phyloP scores from a whole-genome alignment of 35 echinoderm and acorn worm species.

The Strongylocentrotus purpuratus region DNA sequence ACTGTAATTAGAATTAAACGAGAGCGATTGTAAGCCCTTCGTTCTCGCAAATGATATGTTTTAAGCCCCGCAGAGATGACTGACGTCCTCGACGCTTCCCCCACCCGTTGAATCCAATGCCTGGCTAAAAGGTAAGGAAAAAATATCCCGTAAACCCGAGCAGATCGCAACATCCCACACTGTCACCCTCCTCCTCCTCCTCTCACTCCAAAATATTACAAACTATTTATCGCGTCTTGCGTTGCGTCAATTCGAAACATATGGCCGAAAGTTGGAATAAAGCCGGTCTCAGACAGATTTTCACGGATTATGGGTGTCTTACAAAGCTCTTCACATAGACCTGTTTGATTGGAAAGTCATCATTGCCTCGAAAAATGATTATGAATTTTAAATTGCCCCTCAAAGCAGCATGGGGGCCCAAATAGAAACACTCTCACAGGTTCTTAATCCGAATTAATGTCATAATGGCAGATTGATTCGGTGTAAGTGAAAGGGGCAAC shows the following conservation, averaged over 20 bases:
- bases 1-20: conserved; percentile 57
- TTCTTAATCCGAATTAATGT: conserved; percentile 35
- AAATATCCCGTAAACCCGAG: not conserved
- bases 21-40: conserved; percentile 36
- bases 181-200: not conserved
- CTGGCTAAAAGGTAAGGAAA: not conserved
- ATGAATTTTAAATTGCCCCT: conserved; percentile 35
- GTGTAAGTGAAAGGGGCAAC: not conserved
- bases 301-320: conserved; percentile 45
- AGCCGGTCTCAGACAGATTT: conserved; percentile 25
- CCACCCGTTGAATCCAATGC: not conserved
- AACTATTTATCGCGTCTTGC: not conserved
- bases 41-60: conserved; percentile 43
- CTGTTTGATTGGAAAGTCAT: not conserved
- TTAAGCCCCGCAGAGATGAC: conserved; percentile 43
- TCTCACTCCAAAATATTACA: not conserved
- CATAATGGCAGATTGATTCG: conserved; percentile 25
- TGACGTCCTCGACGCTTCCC: conserved; percentile 38
- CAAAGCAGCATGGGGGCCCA: not conserved
- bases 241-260: not conserved
- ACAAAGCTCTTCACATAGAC: not conserved
- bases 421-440: not conserved
- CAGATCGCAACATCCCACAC: not conserved
- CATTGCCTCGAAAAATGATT: not conserved
- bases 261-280: conserved; percentile 13